Evolutionary conservation across 2,888 invertebrate species (phyloP), one percentile per base, ranked within the genome.

Genomic region (Spisula solida): DNA sequence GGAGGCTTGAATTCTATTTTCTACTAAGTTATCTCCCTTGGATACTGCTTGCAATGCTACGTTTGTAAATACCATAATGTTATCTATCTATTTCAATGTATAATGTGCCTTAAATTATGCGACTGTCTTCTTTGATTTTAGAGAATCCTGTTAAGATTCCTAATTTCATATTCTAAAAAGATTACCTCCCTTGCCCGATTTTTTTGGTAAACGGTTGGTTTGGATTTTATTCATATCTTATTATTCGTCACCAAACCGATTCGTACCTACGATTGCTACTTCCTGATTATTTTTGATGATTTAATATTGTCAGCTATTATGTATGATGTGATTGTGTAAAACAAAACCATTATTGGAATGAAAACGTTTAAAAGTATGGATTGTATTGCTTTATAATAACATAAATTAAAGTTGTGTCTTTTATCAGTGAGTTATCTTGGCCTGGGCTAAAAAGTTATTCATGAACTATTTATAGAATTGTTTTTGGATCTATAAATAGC

Each of bases 401-500:
- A 16, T 12, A 16, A 51, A 51, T 51, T 31, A 4, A 4, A 29
- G 12, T 34, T 75, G 16, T 75, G 1, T 12, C 16, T 60, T 31
- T 8, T 14, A 51, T 16, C 12, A 1, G 12, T 51, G 4, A 14
- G 12, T 51, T 8, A 51, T 51, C 51, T 51, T 51, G 34, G 2
- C 75, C 12, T 31, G 29, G 31, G 75, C 34, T 8, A 41, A 41
- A 34, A 41, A 41, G 41, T 41, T 70, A 31, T 29, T 70, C 25
- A 34, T 8, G 75, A 34, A 25, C 75, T 75, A 75, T 75, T 75
- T 75, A 75, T 75, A 34, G 75, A 75, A 25, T 75, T 8, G 31
- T 75, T 2, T 34, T 75, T 31, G 18, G 31, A 31, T 75, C 75
- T 75, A 75, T 66, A 82, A 66, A 82, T 66, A 66, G 47, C 20